Evolutionary conservation across 2,888 invertebrate species (phyloP), one percentile per base, ranked within the genome.

Genomic region (Brachypalpus laphriformis): DNA sequence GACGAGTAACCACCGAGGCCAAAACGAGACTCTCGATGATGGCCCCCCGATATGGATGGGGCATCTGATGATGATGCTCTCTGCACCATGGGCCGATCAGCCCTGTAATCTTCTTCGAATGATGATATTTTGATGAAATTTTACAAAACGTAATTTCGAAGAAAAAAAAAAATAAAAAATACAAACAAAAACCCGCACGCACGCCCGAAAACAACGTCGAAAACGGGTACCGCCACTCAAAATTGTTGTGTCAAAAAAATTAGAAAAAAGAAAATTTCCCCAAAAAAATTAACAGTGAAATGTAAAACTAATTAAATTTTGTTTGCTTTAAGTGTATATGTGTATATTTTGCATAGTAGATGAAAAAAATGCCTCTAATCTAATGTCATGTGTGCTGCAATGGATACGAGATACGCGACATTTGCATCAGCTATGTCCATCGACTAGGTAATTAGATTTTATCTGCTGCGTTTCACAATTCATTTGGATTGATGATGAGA

Each of bases 11-110:
- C 92, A 68, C 89, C 89, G 88, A 92, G 91, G 90, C 92, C 92
- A 89, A 92, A 92, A 89, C 92, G 92, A 89, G 92, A 91, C 80
- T 92, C 91, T 88, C 92, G 91, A 90, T 91, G 91, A 89, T 91
- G 91, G 65, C 87, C 87, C 74, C 90, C 91, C 89, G 91, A 89
- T 88, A 90, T 88, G 85, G 91, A 90, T 89, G 92, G 92, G 90
- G 90, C 92, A 91, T 92, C 92, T 89, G 91, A 89, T 87, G 92
- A 91, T 63, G 92, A 91, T 89, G 92, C 92, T 88, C 92, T 90
- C 88, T 92, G 92, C 90, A 92, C 92, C 92, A 92, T 92, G 91
- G 92, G 92, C 92, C 90, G 89, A 88, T 92, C 91, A 90, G 92
- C 91, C 92, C 92, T 89, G 87, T 90, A 92, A 87, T 92, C 91